Conservation (phyloP, 1,140 invertebrate species). For the Portunus trituberculatus region DNA sequence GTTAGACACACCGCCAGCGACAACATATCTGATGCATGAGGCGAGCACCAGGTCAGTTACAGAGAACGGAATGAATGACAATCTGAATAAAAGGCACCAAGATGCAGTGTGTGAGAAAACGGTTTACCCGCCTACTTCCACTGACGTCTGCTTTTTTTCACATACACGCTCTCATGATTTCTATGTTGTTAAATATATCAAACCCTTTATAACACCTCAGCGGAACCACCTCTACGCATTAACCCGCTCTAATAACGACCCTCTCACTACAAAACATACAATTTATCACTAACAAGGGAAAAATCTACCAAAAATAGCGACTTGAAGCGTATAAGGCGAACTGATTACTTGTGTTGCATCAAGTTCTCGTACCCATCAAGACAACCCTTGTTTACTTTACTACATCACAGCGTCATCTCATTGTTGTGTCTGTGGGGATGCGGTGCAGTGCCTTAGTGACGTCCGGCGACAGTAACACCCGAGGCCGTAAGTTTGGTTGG, state of each 20-base stretch:
- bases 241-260: not conserved
- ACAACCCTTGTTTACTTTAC: too few relatives aligned
- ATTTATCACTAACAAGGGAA: not conserved
- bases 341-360: too few relatives aligned
- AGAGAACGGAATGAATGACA: not conserved
- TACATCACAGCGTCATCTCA: too few relatives aligned
- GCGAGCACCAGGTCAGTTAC: not conserved
- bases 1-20: not conserved
- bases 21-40: not conserved
- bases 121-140: not conserved
- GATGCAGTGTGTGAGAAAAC: not conserved
- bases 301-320: not conserved
- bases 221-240: not conserved
- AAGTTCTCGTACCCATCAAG: too few relatives aligned
- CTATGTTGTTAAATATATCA: not conserved
- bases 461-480: too few relatives aligned
- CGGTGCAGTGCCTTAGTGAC: too few relatives aligned
- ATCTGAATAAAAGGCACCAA: not conserved
- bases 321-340: too few relatives aligned
- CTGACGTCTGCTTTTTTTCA: not conserved
- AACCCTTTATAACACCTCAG: not conserved
- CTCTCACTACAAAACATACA: not conserved
- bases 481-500: not conserved
- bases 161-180: not conserved
- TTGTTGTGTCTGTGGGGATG: too few relatives aligned